Evolutionary conservation across 2,888 invertebrate species (phyloP).

Genomic region (Imbricaverruca yamaguchii): DNA sequence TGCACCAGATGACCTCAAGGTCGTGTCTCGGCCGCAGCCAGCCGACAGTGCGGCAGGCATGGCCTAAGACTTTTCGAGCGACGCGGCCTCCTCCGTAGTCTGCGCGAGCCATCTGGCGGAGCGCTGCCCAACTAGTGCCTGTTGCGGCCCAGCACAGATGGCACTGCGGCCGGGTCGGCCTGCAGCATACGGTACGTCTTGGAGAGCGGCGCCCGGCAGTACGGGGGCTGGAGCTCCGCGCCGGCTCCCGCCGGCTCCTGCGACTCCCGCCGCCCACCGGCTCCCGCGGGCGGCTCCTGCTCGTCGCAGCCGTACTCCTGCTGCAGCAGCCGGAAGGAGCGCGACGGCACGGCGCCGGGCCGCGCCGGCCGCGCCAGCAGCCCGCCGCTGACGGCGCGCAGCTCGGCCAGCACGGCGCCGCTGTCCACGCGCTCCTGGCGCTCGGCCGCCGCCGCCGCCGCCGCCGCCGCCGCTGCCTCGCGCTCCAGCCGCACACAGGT

Average conservation of each 20-base stretch:
- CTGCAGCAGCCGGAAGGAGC: slow-evolving; percentile 69
- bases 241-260: not conserved
- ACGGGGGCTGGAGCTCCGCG: not conserved
- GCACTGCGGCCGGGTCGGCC: not conserved
- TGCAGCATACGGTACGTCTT: slow-evolving; percentile 4
- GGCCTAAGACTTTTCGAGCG: no score
- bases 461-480: no score
- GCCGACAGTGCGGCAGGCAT: no score
- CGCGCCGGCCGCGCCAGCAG: not conserved
- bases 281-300: not conserved
- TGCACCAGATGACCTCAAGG: no score
- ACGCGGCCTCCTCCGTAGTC: no score
- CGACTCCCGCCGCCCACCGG: not conserved
- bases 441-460: not conserved
- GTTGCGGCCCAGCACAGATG: slow-evolving; percentile 3
- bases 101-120: not conserved
- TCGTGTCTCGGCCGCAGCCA: no score
- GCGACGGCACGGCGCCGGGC: slow-evolving; percentile 53
- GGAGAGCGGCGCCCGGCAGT: not conserved
- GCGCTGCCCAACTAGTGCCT: not conserved
- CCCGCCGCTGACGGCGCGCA: not conserved
- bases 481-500: not conserved
- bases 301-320: slow-evolving; percentile 59
- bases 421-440: not conserved
- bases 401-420: not conserved